Conservation (phyloP, 1,140 invertebrate genomes). For the Dreissena polymorpha region DNA sequence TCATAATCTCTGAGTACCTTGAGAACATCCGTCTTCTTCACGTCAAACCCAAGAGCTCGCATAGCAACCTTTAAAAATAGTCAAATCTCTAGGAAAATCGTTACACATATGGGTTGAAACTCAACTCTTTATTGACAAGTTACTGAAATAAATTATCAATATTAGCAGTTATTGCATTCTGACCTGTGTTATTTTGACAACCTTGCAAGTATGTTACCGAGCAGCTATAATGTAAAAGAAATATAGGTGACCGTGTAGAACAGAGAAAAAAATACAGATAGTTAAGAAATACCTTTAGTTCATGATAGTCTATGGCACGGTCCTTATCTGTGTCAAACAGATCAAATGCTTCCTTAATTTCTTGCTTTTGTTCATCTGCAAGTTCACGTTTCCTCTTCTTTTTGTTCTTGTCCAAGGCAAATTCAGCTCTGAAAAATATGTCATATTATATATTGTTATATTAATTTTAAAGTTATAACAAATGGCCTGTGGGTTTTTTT, state of each 20-base stretch:
- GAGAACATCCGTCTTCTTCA: conserved; percentile 79
- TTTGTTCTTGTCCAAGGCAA: conserved; percentile 75
- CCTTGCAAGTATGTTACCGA: no score
- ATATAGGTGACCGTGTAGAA: no score
- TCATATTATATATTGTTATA: neutral
- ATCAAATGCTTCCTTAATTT: conserved; percentile 80
- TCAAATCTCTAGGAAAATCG: neutral
- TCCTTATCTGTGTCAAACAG: conserved; percentile 81
- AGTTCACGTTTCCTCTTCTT: conserved; percentile 78
- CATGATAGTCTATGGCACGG: conserved; percentile 79
- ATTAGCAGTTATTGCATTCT: no score
- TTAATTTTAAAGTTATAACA: no score
- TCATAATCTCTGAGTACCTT: conserved; percentile 79
- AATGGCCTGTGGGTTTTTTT: no score
- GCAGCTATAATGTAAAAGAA: no score
- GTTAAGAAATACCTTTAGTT: conserved; percentile 74
- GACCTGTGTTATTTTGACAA: no score
- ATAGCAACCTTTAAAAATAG: conserved; percentile 76
- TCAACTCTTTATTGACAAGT: no score
- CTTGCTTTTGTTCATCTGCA: conserved; percentile 79
- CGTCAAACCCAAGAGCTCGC: conserved; percentile 80
- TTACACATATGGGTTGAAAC: neutral
- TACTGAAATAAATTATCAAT: no score
- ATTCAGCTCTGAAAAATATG: conserved; percentile 69
- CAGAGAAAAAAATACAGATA: no score